Conservation (phyloP, 2,113 vertebrate species). For the Galbula dea region DNA sequence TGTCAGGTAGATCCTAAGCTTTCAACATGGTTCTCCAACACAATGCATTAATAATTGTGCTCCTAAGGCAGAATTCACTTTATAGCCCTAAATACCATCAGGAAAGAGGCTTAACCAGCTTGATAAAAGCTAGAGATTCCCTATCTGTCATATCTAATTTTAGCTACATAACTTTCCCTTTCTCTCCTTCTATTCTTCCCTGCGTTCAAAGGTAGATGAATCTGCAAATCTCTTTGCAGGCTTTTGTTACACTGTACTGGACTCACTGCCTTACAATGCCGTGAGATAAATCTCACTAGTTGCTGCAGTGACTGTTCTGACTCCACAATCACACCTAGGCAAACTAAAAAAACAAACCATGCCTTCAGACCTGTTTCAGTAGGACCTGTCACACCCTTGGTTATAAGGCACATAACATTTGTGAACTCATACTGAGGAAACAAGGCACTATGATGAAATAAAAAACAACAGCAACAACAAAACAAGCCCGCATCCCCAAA, state of each 20-base stretch:
- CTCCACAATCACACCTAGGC: not conserved
- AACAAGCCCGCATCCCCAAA: too few species aligned
- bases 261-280: not conserved
- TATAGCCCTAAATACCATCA: not conserved
- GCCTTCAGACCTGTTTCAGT: not conserved
- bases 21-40: not conserved
- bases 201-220: not conserved
- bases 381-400: not conserved
- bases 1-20: not conserved
- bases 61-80: not conserved
- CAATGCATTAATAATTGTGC: not conserved
- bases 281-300: not conserved
- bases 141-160: not conserved
- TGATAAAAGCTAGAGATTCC: not conserved
- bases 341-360: not conserved
- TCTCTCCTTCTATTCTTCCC: not conserved
- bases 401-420: not conserved
- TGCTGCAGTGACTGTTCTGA: not conserved
- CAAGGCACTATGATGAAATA: not conserved
- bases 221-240: not conserved
- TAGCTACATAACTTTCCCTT: not conserved
- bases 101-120: not conserved
- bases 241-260: not conserved
- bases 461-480: too few species aligned
- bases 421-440: not conserved